A percentile compares a stretch with the other conserved stretches of the same genome.
phyloP scores from a whole-genome alignment of 2,888 invertebrate genomes.

The Xestoiulus laeticollis region DNA sequence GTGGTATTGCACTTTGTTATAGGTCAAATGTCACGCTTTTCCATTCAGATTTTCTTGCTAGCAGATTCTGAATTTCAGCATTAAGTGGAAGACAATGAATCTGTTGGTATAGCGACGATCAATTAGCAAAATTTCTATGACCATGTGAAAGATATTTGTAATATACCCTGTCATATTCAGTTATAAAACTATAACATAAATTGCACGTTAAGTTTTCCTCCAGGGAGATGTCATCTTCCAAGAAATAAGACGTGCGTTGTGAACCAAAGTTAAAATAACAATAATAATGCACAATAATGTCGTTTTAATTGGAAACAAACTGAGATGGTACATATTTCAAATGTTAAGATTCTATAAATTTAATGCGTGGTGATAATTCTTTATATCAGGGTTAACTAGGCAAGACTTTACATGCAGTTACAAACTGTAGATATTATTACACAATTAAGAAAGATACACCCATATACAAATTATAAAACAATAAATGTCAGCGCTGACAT shows the following conservation, averaged over 20 bases:
- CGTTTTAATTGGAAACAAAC: not conserved
- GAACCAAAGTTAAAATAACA: not conserved
- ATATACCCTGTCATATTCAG: not conserved
- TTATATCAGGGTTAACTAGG: not conserved
- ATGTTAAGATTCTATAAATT: not conserved
- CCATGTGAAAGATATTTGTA: not conserved
- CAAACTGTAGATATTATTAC: not conserved
- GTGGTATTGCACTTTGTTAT: conserved; percentile 1
- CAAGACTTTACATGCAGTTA: not conserved
- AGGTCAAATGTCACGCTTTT: not conserved
- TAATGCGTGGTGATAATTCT: not conserved
- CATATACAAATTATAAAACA: not conserved
- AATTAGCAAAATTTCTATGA: not conserved
- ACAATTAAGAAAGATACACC: not conserved
- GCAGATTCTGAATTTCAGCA: not conserved
- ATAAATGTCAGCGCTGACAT: not conserved
- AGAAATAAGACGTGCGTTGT: not conserved
- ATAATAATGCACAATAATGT: not conserved
- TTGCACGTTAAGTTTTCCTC: not conserved
- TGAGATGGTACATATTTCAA: not conserved
- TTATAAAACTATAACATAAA: too few species aligned
- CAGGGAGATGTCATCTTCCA: not conserved
- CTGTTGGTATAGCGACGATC: too few species aligned
- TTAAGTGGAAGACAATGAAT: not conserved
- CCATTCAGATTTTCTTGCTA: not conserved